Evolutionary conservation across 1,140 invertebrate genomes (phyloP), one percentile per base, ranked within the genome.

Genomic region (Drosophila auraria): DNA sequence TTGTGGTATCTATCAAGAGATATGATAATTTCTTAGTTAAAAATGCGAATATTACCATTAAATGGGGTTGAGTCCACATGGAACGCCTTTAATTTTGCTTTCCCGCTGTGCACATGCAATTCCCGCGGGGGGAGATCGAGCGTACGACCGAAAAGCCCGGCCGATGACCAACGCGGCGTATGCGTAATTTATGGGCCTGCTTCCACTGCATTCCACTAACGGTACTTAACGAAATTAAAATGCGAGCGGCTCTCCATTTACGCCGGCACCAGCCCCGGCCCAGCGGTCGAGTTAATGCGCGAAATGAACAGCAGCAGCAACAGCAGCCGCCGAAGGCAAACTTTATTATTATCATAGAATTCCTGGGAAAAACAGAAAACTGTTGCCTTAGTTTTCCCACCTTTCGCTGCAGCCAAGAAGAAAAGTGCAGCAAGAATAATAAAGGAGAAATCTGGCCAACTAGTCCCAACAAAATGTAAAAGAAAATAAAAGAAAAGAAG

Each of bases 221-320:
- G 38, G 49, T 87, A 77, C 83, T 87, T 82, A 80, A 76, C 61
- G 60, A 68, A 87, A 87, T 87, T 80, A 80, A 87, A 86, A 76
- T 71, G 64, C 57, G 45, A 65, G 27, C 23, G 20, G 14, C 42
- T 44, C 27, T 33, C 49, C 30, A 38, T 23, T 20, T 17, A 8
- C 51, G 1, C 50, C n/a, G 30, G 38, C 23, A n/a, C 54, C 42
- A 12, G 3, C 30, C 27, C 44, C 36, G n/a, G n/a, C n/a, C 20
- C 20, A 17, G 54, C 53, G 62, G n/a, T 30, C 14, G 72, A 63
- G 71, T 59, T 77, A 77, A 77, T 75, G 71, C 64, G 71, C 56
- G 23, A 73, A 82, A 65, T 66, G 54, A 58, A 62, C 47, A 61
- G 36, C 33, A 50, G 27, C 45, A 33, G 33, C 27, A 30, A 6